Base-by-base conservation (phyloP, 2,797 vertebrate species). In the Myoxocephalus aenaeus region DNA sequence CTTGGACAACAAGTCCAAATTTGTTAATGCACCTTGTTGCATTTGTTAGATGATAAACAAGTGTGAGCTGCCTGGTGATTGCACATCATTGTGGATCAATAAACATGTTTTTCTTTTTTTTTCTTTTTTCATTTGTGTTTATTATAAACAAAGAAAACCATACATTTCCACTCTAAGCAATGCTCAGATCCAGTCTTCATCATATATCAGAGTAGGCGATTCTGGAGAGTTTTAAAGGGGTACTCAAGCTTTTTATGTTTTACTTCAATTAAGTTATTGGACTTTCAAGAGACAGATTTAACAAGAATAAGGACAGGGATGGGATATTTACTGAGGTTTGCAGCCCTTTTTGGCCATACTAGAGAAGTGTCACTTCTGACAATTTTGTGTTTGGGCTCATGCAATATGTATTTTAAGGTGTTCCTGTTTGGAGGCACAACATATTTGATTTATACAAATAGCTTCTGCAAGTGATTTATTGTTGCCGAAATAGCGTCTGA, bases 1-100 rank as follows among this genome's bases (percentile, higher is more conserved):
- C 42, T 25, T 29, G 22, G 64, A 48, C 15, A 50, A 78, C 40
- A 57, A 38, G 68, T 62, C n/a, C 3, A 14, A 42, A 36, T 34
- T 17, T n/a, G 3, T 48, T 38, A 58, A 63, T 46, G 50, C 5
- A 15, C 56, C 40, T 18, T 5, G 32, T 34, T 57, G 53, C n/a
- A 58, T 63, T 64, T 58, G 20, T 72, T 38, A 25, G 54, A 63
- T 18, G 53, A 20, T 29, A 29, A 77, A 53, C 20, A 27, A 3
- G 9, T 13, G 51, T 25, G 14, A n/a, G 40, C 53, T 15, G 18
- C 18, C 14, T 38, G 1, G 44, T 44, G 32, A 65, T 65, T 59
- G 40, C 27, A 53, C 13, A 57, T 51, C 57, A 57, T 17, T 7
- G 8, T 42, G 20, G 29, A 73, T 59, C 18, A 64, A 44, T 9